phyloP scores from a whole-genome alignment of 2,113 vertebrate species.

The Rafetus swinhoei region DNA sequence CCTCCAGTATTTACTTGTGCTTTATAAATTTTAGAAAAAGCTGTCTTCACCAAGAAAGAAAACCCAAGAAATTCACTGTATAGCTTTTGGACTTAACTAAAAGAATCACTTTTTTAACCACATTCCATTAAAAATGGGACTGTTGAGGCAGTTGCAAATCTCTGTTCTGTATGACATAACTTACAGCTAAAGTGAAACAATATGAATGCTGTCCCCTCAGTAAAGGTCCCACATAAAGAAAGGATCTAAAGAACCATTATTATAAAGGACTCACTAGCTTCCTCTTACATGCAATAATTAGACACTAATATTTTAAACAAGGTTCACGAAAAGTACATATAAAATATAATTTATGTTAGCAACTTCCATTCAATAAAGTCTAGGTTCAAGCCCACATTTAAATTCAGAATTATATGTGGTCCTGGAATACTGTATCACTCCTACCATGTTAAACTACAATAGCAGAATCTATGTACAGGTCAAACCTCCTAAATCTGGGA shows the following conservation, averaged over 20 bases:
- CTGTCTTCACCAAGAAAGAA: accelerated
- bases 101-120: background rate
- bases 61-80: background rate
- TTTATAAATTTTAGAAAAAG: background rate
- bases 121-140: background rate
- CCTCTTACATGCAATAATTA: background rate
- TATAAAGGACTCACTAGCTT: background rate
- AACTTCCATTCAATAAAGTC: background rate
- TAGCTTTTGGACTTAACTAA: background rate
- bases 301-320: background rate
- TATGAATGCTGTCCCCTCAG: background rate
- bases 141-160: background rate
- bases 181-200: accelerated
- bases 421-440: background rate
- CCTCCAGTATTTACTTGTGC: background rate
- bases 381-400: background rate
- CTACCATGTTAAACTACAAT: background rate
- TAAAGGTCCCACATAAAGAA: accelerated
- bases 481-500: too few relatives aligned
- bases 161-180: accelerated
- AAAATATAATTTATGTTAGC: accelerated
- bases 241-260: background rate
- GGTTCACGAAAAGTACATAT: background rate
- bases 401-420: background rate
- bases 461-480: background rate